Percentiles rank a stretch among this genome's conserved stretches.
These are phyloP conservation scores for Pavo muticus DNA, from an alignment of 2,113 vertebrate species.

Conservation along the genomic window DNA sequence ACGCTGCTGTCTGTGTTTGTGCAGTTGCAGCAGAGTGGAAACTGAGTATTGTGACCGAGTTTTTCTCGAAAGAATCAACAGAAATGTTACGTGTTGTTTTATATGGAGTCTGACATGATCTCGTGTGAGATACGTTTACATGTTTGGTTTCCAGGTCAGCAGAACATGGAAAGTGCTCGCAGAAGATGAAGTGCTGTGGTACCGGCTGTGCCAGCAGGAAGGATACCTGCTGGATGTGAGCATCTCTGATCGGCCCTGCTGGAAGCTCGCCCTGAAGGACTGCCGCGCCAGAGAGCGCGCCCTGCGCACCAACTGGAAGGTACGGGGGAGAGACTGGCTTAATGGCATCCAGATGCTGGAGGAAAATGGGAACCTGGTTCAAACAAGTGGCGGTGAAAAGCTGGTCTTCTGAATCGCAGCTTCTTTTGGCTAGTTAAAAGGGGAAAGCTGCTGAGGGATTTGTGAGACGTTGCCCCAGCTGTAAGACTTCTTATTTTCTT, in stretches of 20 bases:
- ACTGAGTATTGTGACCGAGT: not conserved
- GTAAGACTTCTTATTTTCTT: not conserved
- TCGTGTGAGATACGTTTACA: not conserved
- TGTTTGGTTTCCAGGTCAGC: slow-evolving; percentile 86
- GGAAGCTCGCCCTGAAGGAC: slow-evolving; percentile 90
- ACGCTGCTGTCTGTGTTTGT: not conserved
- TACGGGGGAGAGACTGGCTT: slow-evolving; percentile 40
- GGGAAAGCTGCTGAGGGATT: not conserved
- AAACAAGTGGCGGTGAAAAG: not conserved
- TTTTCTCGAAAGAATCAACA: not conserved
- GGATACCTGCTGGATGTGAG: slow-evolving; percentile 81
- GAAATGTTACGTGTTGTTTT: not conserved
- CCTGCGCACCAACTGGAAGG: slow-evolving; percentile 95
- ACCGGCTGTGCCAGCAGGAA: slow-evolving; percentile 86
- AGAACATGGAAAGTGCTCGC: slow-evolving; percentile 90
- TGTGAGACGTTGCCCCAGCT: not conserved
- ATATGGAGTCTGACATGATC: not conserved
- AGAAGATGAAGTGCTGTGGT: slow-evolving; percentile 94
- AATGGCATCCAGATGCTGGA: not conserved
- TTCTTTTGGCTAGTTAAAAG: not conserved
- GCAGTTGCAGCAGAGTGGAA: not conserved
- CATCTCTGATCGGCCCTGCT: slow-evolving; percentile 88
- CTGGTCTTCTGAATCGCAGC: not conserved
- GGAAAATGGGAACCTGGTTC: not conserved
- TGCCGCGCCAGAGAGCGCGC: slow-evolving; percentile 82